Conservation (phyloP, 2,888 invertebrate species). For the Thumatha senex region DNA sequence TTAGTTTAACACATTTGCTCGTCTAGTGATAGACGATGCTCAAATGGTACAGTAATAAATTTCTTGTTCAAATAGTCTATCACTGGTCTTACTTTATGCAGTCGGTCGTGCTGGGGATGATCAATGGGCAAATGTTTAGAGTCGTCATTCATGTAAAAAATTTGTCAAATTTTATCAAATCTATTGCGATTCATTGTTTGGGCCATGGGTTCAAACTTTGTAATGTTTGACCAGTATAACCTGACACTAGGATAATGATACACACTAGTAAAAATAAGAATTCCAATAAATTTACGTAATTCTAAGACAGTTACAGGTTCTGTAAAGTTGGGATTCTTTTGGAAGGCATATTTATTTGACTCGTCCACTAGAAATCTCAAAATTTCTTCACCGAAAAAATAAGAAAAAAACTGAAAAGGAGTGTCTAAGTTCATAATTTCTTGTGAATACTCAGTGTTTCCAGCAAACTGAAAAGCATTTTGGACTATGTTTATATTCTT, state of each 20-base stretch:
- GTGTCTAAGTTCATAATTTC: constrained; percentile 41
- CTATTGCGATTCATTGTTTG: constrained; percentile 37
- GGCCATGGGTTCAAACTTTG: constrained; percentile 21
- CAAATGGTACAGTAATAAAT: constrained; percentile 19
- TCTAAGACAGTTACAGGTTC: constrained; percentile 36
- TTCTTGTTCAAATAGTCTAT: constrained; percentile 30
- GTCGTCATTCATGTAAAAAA: constrained; percentile 37
- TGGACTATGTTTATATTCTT: constrained; percentile 42
- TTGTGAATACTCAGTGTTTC: constrained; percentile 34
- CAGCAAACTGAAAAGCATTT: constrained; percentile 37
- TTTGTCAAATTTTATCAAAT: constrained; percentile 26
- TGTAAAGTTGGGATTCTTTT: constrained; percentile 42
- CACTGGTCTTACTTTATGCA: constrained; percentile 42
- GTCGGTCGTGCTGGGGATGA: constrained; percentile 34
- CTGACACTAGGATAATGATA: constrained; percentile 34
- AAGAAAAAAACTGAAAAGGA: constrained; percentile 45
- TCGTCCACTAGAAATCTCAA: constrained; percentile 30
- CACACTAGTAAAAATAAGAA: constrained; percentile 34
- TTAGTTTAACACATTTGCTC: constrained; percentile 28
- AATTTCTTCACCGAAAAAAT: constrained; percentile 25
- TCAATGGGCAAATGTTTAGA: constrained; percentile 31
- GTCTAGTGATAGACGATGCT: constrained; percentile 20
- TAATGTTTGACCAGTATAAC: constrained; percentile 35
- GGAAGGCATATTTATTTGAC: constrained; percentile 32
- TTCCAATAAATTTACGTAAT: constrained; percentile 22